Evolutionary conservation across 1,140 invertebrate genomes (phyloP), one percentile per base, ranked within the genome.

Genomic region (Berghia stephanieae): DNA sequence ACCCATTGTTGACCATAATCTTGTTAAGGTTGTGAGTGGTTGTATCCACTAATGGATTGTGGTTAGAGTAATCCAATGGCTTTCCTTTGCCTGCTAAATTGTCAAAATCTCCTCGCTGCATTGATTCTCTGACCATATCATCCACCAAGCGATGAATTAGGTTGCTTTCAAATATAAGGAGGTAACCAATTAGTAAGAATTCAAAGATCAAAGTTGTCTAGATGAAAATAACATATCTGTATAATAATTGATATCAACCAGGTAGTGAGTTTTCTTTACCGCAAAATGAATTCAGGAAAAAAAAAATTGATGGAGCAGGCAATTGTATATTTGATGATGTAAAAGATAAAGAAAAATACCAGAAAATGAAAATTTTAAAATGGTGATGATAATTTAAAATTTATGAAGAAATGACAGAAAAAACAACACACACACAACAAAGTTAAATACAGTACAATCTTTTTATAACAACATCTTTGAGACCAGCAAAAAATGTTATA

Each of bases 21-120:
- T 96, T 93, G 91, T 96, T 96, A 4, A 96, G 87, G 89, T 96
- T 96, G 86, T 96, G 94, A 0, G 95, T 96, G 13, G 94, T 93
- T 88, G 94, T 94, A 90, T 97, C 96, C 6, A 96, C 92, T 87
- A 95, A 94, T 5, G 95, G 95, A 91, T 96, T 96, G 78, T 89
- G 89, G 80, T 92, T 91, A 73, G 92, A 71, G 67, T 84, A 91
- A 60, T 92, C 89, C 1, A 97, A 88, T 0, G 95, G 96, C 87
- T 96, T 96, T 43, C 95, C 96, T 76, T 72, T 91, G 2, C 95
- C 94, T 66, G 92, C 91, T 13, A 97, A 87, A 89, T 96, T 95
- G 80, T 93, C 93, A 88, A 97, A 97, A 84, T 97, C 94, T 0
- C 95, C 96, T 87, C 93, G 93, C 8, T 93, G 93, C 92, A 97